Evolutionary conservation across 2,888 invertebrate species (phyloP).

Genomic region (Nomada hirtipes): DNA sequence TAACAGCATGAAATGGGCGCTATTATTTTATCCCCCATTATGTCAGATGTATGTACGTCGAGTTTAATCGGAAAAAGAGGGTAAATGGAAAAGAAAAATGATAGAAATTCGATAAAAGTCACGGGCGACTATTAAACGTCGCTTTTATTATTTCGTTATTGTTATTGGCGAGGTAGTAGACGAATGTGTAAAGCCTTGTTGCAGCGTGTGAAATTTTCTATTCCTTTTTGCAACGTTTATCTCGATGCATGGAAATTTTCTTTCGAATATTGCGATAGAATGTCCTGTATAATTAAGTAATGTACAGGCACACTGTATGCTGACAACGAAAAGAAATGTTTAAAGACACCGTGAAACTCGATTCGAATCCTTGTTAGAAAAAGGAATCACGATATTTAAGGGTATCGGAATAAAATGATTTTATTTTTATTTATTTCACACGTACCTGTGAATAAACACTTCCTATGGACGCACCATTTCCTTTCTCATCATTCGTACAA

Average conservation of each 20-base stretch:
- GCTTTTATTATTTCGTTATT: constrained; percentile 42
- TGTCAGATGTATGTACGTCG: too few species aligned
- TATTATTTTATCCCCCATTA: constrained; percentile 31
- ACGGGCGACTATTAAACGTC: constrained; percentile 12
- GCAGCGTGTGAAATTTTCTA: constrained; percentile 9
- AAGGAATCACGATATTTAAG: constrained; percentile 20
- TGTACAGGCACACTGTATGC: constrained; percentile 42
- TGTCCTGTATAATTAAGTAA: constrained; percentile 8
- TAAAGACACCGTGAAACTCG: constrained; percentile 28
- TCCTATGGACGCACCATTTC: too few species aligned
- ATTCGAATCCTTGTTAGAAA: constrained; percentile 29
- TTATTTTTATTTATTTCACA: too few species aligned
- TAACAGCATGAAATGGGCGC: constrained; percentile 16
- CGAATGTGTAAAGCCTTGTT: constrained; percentile 23
- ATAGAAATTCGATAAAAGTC: constrained; percentile 1
- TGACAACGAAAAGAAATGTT: constrained; percentile 61
- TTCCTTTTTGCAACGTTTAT: neutral
- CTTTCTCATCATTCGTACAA: too few species aligned
- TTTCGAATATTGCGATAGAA: constrained; percentile 2
- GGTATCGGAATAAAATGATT: too few species aligned
- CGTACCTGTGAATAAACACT: too few species aligned
- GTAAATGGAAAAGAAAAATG: neutral
- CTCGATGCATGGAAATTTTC: constrained; percentile 20
- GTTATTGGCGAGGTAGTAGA: constrained; percentile 32
- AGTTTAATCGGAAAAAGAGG: neutral